phyloP scores from a whole-genome alignment of 2,888 invertebrate genomes.

The Eledone cirrhosa region DNA sequence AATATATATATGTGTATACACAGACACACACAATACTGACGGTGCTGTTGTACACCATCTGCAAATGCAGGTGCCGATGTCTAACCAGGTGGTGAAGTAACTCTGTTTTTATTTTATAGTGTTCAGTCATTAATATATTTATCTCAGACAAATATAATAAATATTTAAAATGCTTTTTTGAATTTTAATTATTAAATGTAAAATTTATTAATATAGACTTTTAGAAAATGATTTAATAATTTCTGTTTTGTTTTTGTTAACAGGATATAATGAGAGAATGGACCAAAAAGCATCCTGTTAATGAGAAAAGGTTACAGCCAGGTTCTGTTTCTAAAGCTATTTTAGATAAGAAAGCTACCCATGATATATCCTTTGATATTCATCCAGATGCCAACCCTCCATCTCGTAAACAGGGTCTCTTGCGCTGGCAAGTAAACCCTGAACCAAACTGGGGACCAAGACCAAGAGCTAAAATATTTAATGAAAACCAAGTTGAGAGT shows the following conservation, averaged over 20 bases:
- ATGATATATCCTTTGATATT: conserved; percentile 52
- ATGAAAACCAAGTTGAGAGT: conserved; percentile 29
- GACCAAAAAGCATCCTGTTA: conserved; percentile 69
- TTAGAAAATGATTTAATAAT: no score
- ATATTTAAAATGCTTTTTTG: no score
- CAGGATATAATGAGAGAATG: conserved; percentile 82
- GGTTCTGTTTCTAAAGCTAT: conserved; percentile 56
- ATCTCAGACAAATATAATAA: no score
- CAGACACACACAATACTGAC: no score
- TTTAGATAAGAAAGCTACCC: conserved; percentile 52
- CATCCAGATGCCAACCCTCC: conserved; percentile 82
- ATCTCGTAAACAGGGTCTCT: conserved; percentile 77
- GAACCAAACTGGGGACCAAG: conserved; percentile 92
- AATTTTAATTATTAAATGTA: no score
- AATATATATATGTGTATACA: no score
- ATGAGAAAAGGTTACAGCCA: conserved; percentile 46
- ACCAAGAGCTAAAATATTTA: conserved; percentile 71
- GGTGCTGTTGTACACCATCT: no score
- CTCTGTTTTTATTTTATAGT: no score
- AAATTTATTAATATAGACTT: no score
- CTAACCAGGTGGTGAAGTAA: no score
- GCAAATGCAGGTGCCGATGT: no score
- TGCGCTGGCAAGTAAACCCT: conserved; percentile 85
- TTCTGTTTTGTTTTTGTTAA: neutral
- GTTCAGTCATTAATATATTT: no score